Conservation (phyloP, 1,140 invertebrate genomes). For the Zaprionus gabonicus region DNA sequence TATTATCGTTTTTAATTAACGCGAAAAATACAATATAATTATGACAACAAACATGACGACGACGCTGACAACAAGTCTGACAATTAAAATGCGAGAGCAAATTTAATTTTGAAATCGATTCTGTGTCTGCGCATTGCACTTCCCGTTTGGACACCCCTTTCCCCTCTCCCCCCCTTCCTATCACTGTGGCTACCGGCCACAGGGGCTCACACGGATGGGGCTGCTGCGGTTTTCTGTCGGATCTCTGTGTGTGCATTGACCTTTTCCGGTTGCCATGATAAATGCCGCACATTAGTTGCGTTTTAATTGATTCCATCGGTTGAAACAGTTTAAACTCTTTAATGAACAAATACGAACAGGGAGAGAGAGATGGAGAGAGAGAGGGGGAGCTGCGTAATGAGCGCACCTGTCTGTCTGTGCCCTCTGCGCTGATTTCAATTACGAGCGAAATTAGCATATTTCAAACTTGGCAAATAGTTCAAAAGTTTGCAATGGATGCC, state of each 20-base stretch:
- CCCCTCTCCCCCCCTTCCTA: background rate
- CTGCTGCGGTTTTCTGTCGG: constrained; percentile 3
- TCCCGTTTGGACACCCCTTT: background rate
- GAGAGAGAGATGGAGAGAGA: background rate
- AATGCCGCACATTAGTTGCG: constrained; percentile 77
- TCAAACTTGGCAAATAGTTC: constrained; percentile 27
- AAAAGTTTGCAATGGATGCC: constrained; percentile 7
- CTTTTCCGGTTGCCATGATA: constrained; percentile 62
- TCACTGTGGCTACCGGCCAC: constrained; percentile 9
- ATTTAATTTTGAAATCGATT: constrained; percentile 54
- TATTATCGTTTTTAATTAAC: constrained; percentile 57
- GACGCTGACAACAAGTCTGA: constrained; percentile 26
- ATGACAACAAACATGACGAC: constrained; percentile 38
- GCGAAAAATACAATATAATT: constrained; percentile 40
- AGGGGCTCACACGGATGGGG: constrained; percentile 12
- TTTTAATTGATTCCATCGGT: constrained; percentile 78
- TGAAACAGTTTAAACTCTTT: constrained; percentile 35
- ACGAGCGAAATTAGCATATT: constrained; percentile 73
- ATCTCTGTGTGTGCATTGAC: constrained; percentile 37
- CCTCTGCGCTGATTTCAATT: constrained; percentile 47
- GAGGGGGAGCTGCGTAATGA: constrained; percentile 6
- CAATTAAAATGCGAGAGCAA: constrained; percentile 73
- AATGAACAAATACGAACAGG: constrained; percentile 14
- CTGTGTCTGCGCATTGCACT: background rate
- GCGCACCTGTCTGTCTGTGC: constrained; percentile 24